phyloP scores from a whole-genome alignment of 1,140 invertebrate species.

The Diplogasteroides magnus region DNA sequence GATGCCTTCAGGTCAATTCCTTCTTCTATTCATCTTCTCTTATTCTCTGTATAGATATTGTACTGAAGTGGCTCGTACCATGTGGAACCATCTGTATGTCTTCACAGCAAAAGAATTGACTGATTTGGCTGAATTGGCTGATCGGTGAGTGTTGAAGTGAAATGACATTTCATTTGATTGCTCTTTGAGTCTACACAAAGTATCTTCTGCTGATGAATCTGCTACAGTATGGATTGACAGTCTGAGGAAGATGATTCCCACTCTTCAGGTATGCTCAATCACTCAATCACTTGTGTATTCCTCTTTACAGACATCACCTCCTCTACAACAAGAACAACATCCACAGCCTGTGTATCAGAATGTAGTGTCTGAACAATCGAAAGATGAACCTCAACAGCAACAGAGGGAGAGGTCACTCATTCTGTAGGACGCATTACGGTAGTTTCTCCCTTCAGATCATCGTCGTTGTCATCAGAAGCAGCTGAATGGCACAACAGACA shows the following conservation, averaged over 20 bases:
- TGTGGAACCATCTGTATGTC: background rate
- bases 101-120: background rate
- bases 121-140: conserved; percentile 16
- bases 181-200: conserved; percentile 7
- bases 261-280: background rate
- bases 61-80: conserved; percentile 9
- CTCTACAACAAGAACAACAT: no score
- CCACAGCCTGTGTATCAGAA: no score
- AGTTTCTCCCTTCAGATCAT: no score
- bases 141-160: background rate
- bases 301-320: background rate
- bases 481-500: background rate
- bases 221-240: conserved; percentile 13
- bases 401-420: background rate
- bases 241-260: conserved; percentile 3
- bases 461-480: background rate
- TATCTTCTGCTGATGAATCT: conserved; percentile 8
- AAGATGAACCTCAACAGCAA: background rate
- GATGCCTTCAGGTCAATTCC: conserved; percentile 17
- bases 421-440: no score
- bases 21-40: background rate
- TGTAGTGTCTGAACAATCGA: background rate
- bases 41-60: conserved; percentile 7
- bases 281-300: background rate
- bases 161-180: background rate